Conservation (phyloP, 2,113 vertebrate species). For the Ctenomys sociabilis region DNA sequence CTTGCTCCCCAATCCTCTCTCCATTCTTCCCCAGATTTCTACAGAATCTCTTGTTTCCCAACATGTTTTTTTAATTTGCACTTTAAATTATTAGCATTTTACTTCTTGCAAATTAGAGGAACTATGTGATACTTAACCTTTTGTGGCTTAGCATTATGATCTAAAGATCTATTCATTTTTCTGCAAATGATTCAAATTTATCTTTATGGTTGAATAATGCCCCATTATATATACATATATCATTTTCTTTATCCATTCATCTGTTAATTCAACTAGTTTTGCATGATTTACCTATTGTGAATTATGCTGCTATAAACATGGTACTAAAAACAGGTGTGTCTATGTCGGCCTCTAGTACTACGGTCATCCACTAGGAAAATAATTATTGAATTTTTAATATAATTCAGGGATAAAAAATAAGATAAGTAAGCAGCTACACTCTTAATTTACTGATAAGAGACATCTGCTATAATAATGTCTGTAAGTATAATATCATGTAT, state of each 20-base stretch:
- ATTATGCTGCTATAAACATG: background rate
- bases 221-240: background rate
- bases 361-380: no score
- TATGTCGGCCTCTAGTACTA: no score
- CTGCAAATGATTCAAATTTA: background rate
- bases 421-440: no score
- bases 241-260: background rate
- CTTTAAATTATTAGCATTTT: background rate
- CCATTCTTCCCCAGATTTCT: background rate
- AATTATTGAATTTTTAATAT: no score
- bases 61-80: background rate
- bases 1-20: background rate
- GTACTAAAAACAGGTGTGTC: background rate
- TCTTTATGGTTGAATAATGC: background rate
- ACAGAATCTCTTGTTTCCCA: background rate
- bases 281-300: background rate
- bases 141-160: background rate
- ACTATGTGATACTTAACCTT: background rate
- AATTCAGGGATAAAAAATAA: no score
- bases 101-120: background rate
- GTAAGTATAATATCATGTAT: no score
- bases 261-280: background rate
- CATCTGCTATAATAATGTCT: no score
- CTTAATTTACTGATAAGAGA: no score
- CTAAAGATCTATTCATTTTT: background rate